These are phyloP conservation scores for Grantiella picta DNA, from an alignment of 2,113 vertebrate genomes.

Conservation along the genomic window DNA sequence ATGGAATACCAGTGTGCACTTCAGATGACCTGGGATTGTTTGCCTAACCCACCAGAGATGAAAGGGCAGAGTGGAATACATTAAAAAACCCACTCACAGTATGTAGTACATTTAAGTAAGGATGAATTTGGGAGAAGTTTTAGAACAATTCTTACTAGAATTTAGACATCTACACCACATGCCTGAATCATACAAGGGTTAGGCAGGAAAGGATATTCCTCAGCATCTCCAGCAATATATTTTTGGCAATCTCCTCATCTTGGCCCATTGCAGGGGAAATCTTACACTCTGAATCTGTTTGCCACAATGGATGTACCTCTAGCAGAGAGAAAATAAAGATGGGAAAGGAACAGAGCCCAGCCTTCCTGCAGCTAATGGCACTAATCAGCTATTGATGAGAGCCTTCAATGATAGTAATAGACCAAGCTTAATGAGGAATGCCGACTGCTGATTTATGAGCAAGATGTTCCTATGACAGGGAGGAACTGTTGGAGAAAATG, in stretches of 20 bases:
- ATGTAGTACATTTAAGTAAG: background rate
- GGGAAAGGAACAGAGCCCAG: background rate
- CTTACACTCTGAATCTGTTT: background rate
- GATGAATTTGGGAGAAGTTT: background rate
- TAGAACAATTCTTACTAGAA: background rate
- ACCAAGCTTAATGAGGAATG: background rate
- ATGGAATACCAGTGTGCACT: background rate
- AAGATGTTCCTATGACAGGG: background rate
- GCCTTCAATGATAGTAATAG: background rate
- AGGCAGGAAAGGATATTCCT: background rate
- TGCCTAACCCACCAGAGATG: background rate
- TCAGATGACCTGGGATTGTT: background rate
- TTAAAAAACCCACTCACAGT: rapidly evolving
- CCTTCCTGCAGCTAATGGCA: background rate
- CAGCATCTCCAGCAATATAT: background rate
- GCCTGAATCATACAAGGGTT: background rate
- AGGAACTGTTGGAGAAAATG: background rate
- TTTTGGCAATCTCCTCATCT: background rate
- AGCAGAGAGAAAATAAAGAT: background rate
- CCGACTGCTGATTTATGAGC: background rate
- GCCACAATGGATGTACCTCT: background rate
- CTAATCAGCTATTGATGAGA: background rate
- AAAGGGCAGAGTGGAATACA: background rate
- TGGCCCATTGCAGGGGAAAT: background rate
- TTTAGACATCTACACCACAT: background rate